Conservation (phyloP, 2,797 vertebrate genomes). For the Limosa lapponica region DNA sequence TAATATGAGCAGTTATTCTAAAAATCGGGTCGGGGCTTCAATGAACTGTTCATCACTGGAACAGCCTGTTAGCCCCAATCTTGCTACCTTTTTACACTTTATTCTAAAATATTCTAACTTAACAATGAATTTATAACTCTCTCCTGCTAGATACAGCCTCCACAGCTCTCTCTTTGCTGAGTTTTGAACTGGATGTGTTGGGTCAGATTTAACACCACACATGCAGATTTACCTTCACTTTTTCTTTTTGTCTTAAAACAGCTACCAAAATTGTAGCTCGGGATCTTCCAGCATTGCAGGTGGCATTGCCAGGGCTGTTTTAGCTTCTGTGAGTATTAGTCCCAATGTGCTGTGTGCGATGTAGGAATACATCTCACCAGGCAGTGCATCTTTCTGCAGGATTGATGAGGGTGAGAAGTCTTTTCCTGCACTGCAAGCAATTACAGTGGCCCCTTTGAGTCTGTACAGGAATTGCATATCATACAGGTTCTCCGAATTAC, state of each 20-base stretch:
- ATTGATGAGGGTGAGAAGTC: neutral
- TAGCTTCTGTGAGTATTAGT: neutral
- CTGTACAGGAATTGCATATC: neutral
- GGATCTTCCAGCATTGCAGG: neutral
- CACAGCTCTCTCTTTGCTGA: neutral
- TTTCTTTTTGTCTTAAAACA: neutral
- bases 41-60: neutral
- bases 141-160: neutral
- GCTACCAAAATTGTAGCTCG: neutral
- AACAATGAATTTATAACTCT: neutral
- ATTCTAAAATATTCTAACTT: constrained; percentile 6
- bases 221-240: neutral
- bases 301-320: neutral
- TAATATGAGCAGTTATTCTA: neutral
- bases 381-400: neutral
- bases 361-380: neutral
- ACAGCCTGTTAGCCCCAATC: neutral
- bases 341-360: neutral
- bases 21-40: neutral
- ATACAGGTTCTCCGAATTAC: neutral
- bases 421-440: neutral
- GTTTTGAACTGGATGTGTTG: neutral
- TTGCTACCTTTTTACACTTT: neutral
- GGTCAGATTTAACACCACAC: neutral
- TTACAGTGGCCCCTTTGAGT: neutral